phyloP scores from a whole-genome alignment of 2,888 invertebrate genomes.

The Philhelius pedissequus region DNA sequence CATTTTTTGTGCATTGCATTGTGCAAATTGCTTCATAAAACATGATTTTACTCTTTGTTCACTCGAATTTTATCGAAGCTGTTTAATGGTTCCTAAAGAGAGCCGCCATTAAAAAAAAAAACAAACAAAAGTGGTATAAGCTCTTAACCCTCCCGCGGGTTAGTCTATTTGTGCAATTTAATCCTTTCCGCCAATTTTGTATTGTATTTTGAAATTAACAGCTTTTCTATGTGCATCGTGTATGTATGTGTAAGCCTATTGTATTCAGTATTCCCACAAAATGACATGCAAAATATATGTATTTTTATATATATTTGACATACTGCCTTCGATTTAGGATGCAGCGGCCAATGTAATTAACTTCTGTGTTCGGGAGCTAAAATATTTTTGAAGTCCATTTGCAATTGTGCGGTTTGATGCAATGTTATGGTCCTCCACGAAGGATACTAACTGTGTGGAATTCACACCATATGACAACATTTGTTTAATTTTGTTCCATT shows the following conservation, averaged over 20 bases:
- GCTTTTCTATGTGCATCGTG: not conserved
- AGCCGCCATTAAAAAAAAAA: too few species aligned
- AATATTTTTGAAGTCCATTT: conserved; percentile 19
- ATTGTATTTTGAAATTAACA: conserved; percentile 17
- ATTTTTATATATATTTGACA: conserved; percentile 51
- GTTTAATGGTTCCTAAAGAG: not conserved
- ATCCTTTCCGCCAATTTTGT: conserved; percentile 1
- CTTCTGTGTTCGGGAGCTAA: conserved; percentile 30
- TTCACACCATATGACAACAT: conserved; percentile 57
- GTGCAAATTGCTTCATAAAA: not conserved
- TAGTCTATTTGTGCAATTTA: conserved; percentile 5
- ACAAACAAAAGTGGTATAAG: not conserved
- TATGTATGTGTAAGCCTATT: not conserved
- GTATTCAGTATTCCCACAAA: conserved; percentile 4
- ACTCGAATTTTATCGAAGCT: not conserved
- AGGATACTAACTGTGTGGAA: conserved; percentile 45
- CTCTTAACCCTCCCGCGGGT: not conserved
- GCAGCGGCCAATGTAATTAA: conserved; percentile 59
- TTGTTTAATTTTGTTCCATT: conserved; percentile 38
- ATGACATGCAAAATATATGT: conserved; percentile 48
- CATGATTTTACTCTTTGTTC: conserved; percentile 7
- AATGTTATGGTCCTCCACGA: conserved; percentile 53
- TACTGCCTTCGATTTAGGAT: conserved; percentile 58
- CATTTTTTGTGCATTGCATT: not conserved
- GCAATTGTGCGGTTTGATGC: conserved; percentile 51